These are phyloP conservation scores for Pasiphila rectangulata DNA, from an alignment of 2,888 invertebrate genomes.

Conservation along the genomic window DNA sequence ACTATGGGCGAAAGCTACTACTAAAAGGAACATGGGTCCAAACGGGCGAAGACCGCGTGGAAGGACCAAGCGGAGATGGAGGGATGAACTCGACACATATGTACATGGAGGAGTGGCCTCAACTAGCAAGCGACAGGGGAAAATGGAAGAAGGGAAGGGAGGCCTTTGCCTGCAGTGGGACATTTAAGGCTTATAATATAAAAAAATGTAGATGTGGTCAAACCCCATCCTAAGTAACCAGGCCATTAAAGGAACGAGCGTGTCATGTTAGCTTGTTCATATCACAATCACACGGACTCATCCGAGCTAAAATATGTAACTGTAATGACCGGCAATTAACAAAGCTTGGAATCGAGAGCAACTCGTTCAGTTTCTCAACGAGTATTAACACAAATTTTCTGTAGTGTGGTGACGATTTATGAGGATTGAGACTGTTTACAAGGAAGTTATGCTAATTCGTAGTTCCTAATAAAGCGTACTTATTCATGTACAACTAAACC, in stretches of 20 bases:
- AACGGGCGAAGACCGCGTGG: too few species aligned
- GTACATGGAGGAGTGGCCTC: too few species aligned
- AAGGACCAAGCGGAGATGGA: too few species aligned
- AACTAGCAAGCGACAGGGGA: too few species aligned
- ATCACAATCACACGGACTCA: slow-evolving; percentile 57
- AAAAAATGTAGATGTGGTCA: not conserved
- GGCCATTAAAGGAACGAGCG: slow-evolving; percentile 30
- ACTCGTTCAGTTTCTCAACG: slow-evolving; percentile 54
- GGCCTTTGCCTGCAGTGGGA: too few species aligned
- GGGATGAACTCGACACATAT: too few species aligned
- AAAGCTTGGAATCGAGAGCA: slow-evolving; percentile 66
- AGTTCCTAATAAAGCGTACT: not conserved
- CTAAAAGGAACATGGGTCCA: too few species aligned
- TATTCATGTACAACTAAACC: too few species aligned
- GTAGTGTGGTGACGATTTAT: too few species aligned
- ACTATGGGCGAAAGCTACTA: too few species aligned
- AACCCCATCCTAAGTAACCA: not conserved
- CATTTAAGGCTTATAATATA: too few species aligned
- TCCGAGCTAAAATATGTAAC: slow-evolving; percentile 68
- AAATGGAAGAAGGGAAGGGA: too few species aligned
- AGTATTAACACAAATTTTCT: slow-evolving; percentile 33
- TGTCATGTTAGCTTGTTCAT: slow-evolving; percentile 47
- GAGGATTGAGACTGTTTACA: slow-evolving; percentile 36
- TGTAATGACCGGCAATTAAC: slow-evolving; percentile 76
- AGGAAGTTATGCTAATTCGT: not conserved